Evolutionary conservation across 2,797 vertebrate species (phyloP).

Genomic region (Phrynocephalus guinanensis): DNA sequence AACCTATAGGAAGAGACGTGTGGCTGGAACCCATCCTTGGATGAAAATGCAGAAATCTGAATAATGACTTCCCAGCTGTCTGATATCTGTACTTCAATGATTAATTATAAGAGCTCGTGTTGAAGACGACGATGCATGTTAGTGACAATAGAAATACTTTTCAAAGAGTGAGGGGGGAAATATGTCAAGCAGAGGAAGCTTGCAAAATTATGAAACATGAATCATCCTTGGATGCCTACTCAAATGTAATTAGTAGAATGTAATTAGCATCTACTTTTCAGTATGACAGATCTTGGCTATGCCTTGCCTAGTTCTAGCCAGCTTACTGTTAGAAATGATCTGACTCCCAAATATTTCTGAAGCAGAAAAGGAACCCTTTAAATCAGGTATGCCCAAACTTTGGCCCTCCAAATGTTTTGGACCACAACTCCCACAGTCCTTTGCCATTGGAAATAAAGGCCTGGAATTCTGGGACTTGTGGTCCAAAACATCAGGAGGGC

Average conservation of each 20-base stretch:
- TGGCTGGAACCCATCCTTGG: constrained; percentile 15
- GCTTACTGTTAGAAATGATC: constrained; percentile 40
- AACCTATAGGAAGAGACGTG: neutral
- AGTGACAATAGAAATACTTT: constrained; percentile 55
- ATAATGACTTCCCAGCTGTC: constrained; percentile 47
- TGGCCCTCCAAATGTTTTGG: too few species aligned
- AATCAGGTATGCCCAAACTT: too few species aligned
- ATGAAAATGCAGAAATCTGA: neutral
- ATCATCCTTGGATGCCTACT: constrained; percentile 78
- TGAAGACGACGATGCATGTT: constrained; percentile 49
- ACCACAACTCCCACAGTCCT: too few species aligned
- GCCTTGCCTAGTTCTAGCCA: constrained; percentile 48
- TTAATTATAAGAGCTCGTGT: constrained; percentile 57
- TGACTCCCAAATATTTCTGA: constrained; percentile 20
- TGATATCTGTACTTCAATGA: constrained; percentile 38
- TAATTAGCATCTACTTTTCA: constrained; percentile 85
- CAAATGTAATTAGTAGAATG: constrained; percentile 84
- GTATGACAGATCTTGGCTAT: constrained; percentile 65
- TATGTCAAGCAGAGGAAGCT: constrained; percentile 70
- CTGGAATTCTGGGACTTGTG: too few species aligned
- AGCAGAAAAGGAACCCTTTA: constrained; percentile 24
- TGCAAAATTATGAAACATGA: constrained; percentile 75
- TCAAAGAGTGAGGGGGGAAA: constrained; percentile 58
- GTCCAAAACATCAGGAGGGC: too few species aligned
- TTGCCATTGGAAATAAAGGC: too few species aligned